Evolutionary conservation across 1,140 invertebrate species (phyloP).

Genomic region (Drosophila pachea): DNA sequence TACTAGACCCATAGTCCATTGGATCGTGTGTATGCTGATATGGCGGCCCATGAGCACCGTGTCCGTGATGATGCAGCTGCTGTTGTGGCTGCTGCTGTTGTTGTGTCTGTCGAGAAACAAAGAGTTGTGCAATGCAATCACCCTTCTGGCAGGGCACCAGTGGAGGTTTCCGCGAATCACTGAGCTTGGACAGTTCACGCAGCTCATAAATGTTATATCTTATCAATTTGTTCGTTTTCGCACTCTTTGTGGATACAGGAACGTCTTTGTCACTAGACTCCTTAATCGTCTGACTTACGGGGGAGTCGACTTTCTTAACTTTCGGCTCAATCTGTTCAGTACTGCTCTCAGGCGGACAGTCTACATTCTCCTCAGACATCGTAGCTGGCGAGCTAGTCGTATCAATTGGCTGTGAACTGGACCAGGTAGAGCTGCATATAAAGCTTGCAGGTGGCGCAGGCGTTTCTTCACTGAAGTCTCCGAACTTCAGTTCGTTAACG

Average conservation of each 20-base stretch:
- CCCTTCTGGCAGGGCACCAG: constrained; percentile 71
- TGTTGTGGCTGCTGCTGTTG: constrained; percentile 62
- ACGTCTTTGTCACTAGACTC: background rate
- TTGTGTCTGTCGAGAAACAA: constrained; percentile 59
- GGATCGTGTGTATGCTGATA: constrained; percentile 73
- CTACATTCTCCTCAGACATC: constrained; percentile 45
- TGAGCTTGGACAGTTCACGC: constrained; percentile 60
- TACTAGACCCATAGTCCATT: constrained; percentile 65
- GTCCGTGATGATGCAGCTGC: constrained; percentile 53
- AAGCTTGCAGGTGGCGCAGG: constrained; percentile 38
- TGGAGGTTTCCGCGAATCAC: constrained; percentile 61
- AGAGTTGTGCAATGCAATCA: constrained; percentile 68
- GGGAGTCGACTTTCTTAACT: constrained; percentile 37
- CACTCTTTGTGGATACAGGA: background rate
- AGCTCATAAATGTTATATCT: constrained; percentile 60
- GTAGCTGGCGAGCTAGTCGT: constrained; percentile 16
- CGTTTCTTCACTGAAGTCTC: constrained; percentile 59
- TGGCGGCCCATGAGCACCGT: constrained; percentile 53
- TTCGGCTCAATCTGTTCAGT: constrained; percentile 4
- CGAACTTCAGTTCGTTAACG: constrained; percentile 58
- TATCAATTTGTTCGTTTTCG: constrained; percentile 19
- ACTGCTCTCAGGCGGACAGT: constrained; percentile 36
- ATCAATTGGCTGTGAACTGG: constrained; percentile 49
- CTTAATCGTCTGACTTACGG: constrained; percentile 24
- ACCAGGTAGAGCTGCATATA: constrained; percentile 66